Evolutionary conservation across 2,113 vertebrate genomes (phyloP).

Genomic region (Anseranas semipalmata): DNA sequence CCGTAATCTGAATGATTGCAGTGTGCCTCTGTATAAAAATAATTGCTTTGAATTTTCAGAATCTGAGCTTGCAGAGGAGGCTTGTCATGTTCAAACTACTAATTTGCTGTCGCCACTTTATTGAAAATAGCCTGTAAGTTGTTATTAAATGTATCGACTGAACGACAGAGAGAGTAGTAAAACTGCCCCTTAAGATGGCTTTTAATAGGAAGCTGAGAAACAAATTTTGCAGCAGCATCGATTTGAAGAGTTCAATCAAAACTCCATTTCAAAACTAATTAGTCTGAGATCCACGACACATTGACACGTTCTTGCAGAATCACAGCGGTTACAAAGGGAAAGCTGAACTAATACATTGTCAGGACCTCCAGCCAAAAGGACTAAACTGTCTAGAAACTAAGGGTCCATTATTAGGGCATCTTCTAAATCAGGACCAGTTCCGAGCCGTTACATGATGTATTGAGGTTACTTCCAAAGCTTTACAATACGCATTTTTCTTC

Average conservation of each 20-base stretch:
- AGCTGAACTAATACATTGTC: constrained; percentile 78
- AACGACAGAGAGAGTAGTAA: constrained; percentile 88
- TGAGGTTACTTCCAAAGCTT: background rate
- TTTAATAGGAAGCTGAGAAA: constrained; percentile 94
- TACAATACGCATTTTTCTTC: background rate
- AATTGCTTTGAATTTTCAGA: constrained; percentile 86
- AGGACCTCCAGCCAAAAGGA: constrained; percentile 73
- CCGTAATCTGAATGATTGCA: constrained; percentile 79
- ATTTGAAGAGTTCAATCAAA: constrained; percentile 99
- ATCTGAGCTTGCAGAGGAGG: constrained; percentile 84
- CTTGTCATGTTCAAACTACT: constrained; percentile 89
- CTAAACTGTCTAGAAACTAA: constrained; percentile 31
- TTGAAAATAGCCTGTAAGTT: constrained; percentile 90
- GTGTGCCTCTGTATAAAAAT: constrained; percentile 82
- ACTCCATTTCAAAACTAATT: constrained; percentile 99
- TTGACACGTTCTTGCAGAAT: constrained; percentile 86
- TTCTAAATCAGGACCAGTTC: constrained; percentile 16
- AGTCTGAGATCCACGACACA: constrained; percentile 95
- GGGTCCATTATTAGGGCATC: background rate
- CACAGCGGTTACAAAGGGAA: constrained; percentile 79
- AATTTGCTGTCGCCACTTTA: constrained; percentile 90
- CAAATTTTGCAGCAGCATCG: constrained; percentile 97
- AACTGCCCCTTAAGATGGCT: constrained; percentile 91
- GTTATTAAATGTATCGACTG: constrained; percentile 93
- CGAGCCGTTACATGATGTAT: background rate